Evolutionary conservation across 2,113 vertebrate species (phyloP).

Genomic region (Columba livia): DNA sequence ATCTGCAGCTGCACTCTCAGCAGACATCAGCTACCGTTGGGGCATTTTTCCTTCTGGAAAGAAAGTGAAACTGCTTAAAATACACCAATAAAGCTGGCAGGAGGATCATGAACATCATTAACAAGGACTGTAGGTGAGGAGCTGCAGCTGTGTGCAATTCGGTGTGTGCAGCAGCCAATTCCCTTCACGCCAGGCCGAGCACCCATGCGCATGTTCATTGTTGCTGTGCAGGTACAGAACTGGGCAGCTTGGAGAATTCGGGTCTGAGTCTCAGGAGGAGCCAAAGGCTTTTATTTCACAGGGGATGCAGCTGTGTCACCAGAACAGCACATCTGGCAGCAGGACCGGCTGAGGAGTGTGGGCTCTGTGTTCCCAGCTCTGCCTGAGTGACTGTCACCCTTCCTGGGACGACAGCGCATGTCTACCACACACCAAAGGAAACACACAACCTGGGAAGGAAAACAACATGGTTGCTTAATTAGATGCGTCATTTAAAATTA

Average conservation of each 20-base stretch:
- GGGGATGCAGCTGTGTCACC: too few species aligned
- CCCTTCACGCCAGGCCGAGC: not conserved
- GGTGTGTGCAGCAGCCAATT: accelerated
- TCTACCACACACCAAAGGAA: not conserved
- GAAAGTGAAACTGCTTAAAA: not conserved
- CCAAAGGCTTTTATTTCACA: too few species aligned
- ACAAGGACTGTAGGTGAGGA: not conserved
- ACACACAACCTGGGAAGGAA: not conserved
- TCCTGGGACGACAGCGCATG: not conserved
- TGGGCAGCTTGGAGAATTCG: too few species aligned
- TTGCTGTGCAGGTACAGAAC: too few species aligned
- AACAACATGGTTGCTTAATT: not conserved
- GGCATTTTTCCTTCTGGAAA: not conserved
- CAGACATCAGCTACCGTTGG: not conserved
- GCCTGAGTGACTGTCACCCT: not conserved
- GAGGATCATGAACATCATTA: accelerated
- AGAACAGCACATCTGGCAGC: too few species aligned
- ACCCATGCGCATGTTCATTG: too few species aligned
- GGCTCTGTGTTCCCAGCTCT: not conserved
- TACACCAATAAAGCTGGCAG: not conserved
- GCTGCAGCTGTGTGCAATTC: not conserved
- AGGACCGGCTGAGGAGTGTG: too few species aligned
- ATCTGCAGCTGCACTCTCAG: not conserved
- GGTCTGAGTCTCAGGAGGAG: too few species aligned
- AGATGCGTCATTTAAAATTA: not conserved